Evolutionary conservation across 2,113 vertebrate species (phyloP).

Genomic region (Silurus asotus): DNA sequence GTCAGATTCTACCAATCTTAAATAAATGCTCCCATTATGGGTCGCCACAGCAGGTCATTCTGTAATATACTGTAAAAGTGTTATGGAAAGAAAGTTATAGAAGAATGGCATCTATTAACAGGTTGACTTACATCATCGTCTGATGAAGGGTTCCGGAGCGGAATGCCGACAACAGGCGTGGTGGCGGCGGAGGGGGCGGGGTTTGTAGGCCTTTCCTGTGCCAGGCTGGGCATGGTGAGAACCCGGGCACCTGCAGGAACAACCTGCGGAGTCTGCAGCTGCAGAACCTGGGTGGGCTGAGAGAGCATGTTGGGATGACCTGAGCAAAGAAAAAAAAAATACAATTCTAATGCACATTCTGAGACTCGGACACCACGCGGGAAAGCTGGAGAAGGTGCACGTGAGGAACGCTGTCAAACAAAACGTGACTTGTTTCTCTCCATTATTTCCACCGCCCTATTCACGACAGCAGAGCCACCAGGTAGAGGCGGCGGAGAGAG

Average conservation of each 20-base stretch:
- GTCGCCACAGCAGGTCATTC: too few relatives aligned
- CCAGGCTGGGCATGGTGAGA: constrained; percentile 69
- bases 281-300: constrained; percentile 78
- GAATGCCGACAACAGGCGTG: constrained; percentile 55
- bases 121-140: constrained; percentile 72
- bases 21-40: too few relatives aligned
- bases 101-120: background rate
- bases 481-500: background rate
- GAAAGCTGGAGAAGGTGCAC: background rate
- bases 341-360: background rate
- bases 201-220: constrained; percentile 66
- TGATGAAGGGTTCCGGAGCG: constrained; percentile 59
- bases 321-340: constrained; percentile 55
- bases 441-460: background rate
- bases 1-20: too few relatives aligned
- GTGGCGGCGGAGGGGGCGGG: constrained; percentile 64
- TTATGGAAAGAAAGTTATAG: background rate
- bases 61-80: too few relatives aligned
- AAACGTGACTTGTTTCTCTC: background rate
- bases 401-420: background rate
- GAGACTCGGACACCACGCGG: background rate
- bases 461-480: background rate
- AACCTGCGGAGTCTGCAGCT: constrained; percentile 77
- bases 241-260: constrained; percentile 65
- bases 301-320: constrained; percentile 79